Evolutionary conservation across 2,888 invertebrate genomes (phyloP).

Genomic region (Aspidiotus rigidus): DNA sequence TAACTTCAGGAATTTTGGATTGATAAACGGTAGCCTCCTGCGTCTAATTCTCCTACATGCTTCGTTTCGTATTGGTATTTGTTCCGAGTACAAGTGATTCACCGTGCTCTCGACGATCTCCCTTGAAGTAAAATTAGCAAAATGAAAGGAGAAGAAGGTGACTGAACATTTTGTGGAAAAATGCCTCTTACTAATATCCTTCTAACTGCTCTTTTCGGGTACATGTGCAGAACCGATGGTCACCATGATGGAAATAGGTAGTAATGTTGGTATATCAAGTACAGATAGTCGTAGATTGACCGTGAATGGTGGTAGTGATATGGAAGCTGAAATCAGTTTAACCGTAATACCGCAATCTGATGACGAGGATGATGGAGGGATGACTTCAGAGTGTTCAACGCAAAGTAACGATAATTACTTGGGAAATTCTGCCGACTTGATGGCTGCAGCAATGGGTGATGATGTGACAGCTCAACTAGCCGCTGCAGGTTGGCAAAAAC

Average conservation of each 20-base stretch:
- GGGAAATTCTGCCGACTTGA: conserved; percentile 72
- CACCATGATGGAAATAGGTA: conserved; percentile 32
- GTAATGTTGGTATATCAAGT: conserved; percentile 20
- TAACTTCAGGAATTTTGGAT: too few relatives aligned
- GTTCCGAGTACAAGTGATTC: too few relatives aligned
- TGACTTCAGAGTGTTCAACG: conserved; percentile 42
- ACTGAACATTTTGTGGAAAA: background rate
- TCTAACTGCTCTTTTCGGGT: background rate
- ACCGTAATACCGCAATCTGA: conserved; percentile 40
- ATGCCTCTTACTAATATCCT: background rate
- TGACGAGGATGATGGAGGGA: conserved; percentile 73
- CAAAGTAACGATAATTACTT: conserved; percentile 46
- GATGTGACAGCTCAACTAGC: conserved; percentile 93
- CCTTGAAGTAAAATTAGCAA: conserved; percentile 20
- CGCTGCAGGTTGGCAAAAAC: conserved; percentile 70
- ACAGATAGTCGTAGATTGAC: conserved; percentile 13
- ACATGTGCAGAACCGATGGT: conserved; percentile 26
- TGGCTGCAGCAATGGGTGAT: conserved; percentile 77
- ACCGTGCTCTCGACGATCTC: background rate
- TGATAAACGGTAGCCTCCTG: too few relatives aligned
- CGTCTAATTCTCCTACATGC: too few relatives aligned
- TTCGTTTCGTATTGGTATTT: too few relatives aligned
- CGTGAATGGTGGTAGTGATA: conserved; percentile 26
- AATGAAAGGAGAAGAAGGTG: conserved; percentile 31
- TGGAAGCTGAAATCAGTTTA: conserved; percentile 33